Evolutionary conservation across 2,888 invertebrate species (phyloP), one percentile per base, ranked within the genome.

Genomic region (Oligia fasciuncula): DNA sequence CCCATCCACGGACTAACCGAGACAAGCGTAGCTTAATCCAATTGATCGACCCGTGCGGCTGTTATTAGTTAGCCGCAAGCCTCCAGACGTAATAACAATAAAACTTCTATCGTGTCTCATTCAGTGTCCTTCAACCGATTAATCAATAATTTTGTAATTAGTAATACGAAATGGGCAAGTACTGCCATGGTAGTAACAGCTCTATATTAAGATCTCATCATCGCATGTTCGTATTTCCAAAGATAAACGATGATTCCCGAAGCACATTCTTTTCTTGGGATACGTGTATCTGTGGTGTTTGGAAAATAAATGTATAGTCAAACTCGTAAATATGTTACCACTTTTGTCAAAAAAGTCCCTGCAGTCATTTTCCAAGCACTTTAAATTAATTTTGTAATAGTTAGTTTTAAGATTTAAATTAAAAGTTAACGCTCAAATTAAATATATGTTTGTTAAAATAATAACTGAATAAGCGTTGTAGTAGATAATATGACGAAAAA

Each of bases 391-490:
- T 46, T 43, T 23, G 17, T 13, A 65, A 35, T 63, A 46, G 54
- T 46, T 54, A 77, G 35, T 77, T 46, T 9, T 76, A 63, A 76
- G 76, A 2, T 29, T 76, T 51, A 23, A 51, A 51, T 76, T 76
- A 23, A 62, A 43, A 29, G 19, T 51, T 76, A 40, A 3, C 19
- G 9, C 14, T 75, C 60, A 76, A 75, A 73, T 57, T 17, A 0
- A 14, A 35, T n/a, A 14, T 35, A 29, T 65, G 23, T 67, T 46
- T 35, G 11, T 49, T 46, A 19, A 29, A 19, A 43, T 43, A 19
- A 0, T 68, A 49, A 29, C 13, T 29, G 17, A 67, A 11, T 65
- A 63, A 46, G 29, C 13, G 5, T 73, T 29, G 6, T 67, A 46
- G 46, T 72, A 65, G 13, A 66, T n/a, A 60, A 66, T n/a, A 60